Evolutionary conservation across 2,797 vertebrate genomes (phyloP), one percentile per base, ranked within the genome.

Genomic region (Tapera naevia): DNA sequence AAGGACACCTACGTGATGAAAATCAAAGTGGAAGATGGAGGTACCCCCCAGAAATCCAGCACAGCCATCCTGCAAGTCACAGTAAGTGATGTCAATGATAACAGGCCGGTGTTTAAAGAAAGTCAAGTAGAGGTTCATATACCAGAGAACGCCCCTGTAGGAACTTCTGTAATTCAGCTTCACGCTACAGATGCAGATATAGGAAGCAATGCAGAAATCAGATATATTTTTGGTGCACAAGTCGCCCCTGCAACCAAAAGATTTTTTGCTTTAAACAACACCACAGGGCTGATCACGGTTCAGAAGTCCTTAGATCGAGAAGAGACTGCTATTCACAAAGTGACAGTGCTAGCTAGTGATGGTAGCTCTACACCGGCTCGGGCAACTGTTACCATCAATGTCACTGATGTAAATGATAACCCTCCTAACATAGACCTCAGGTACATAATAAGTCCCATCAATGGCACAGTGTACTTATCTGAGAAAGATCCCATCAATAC

Each of bases 1-100:
- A 99, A 99, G 97, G 99, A 99, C 91, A 99, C 99, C 25, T 99
- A 99, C 46, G 99, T 99, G 96, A 99, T 99, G 99, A 99, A 99
- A 98, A 99, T 99, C 96, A 99, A 99, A 98, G 99, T 99, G 80
- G 99, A 99, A 97, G 99, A 99, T 66, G 99, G 99, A 67, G 99
- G 99, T 58, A 99, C 97, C 39, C 99, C 99, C 3, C 99, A 99
- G 97, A 99, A 99, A 98, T 99, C 99, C 97, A 99, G 99, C 98
- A 99, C 99, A 7, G 99, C 99, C 82, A 99, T 99, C 93, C 99
- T 99, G 65, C 99, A 99, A 97, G 99, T 99, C 58, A 99, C 99
- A 85, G 99, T 99, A 89, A 99, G 99, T 91, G 99, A 99, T 97
- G 99, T 99, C 71, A 99, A 99, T 83, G 99, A 99, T 96, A 99